A percentile compares a stretch with the other conserved stretches of the same genome.
Evolutionary conservation across 2,888 invertebrate genomes (phyloP).

Genomic region (Nymphalis polychloros): DNA sequence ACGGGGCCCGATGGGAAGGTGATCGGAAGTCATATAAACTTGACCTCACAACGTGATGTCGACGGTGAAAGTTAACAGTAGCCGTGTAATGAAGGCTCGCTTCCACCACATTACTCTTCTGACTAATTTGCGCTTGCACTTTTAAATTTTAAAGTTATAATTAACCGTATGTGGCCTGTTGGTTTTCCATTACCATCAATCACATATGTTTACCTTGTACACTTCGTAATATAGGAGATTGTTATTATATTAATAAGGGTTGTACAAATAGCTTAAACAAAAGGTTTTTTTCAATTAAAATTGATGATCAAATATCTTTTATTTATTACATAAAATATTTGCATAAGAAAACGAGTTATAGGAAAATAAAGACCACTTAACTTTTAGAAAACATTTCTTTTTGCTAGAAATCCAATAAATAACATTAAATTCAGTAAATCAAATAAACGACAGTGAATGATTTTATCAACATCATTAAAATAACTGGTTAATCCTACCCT

Average conservation of each 20-base stretch:
- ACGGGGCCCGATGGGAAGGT: conserved; percentile 42
- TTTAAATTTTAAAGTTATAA: conserved; percentile 40
- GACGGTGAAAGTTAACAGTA: conserved; percentile 74
- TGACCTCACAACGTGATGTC: conserved; percentile 56
- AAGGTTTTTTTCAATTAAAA: background rate
- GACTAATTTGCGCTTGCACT: conserved; percentile 40
- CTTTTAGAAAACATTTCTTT: too few species aligned
- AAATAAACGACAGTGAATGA: too few species aligned
- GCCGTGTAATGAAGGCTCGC: conserved; percentile 53
- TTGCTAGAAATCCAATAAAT: too few species aligned
- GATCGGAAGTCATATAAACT: conserved; percentile 66
- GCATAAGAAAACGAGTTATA: too few species aligned
- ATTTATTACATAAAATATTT: too few species aligned
- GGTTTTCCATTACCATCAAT: conserved; percentile 39
- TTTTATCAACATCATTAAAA: too few species aligned
- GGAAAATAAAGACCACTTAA: too few species aligned
- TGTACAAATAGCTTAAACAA: conserved; percentile 9
- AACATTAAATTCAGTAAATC: too few species aligned
- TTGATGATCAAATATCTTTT: too few species aligned
- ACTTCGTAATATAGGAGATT: conserved; percentile 29
- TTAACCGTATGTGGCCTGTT: conserved; percentile 35
- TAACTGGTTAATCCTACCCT: too few species aligned
- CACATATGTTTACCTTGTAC: conserved; percentile 38
- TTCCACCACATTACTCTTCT: conserved; percentile 43
- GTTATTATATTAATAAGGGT: conserved; percentile 27